These are phyloP conservation scores for Trypoxylon attenuatum DNA, from an alignment of 2,888 invertebrate genomes.

Conservation along the genomic window DNA sequence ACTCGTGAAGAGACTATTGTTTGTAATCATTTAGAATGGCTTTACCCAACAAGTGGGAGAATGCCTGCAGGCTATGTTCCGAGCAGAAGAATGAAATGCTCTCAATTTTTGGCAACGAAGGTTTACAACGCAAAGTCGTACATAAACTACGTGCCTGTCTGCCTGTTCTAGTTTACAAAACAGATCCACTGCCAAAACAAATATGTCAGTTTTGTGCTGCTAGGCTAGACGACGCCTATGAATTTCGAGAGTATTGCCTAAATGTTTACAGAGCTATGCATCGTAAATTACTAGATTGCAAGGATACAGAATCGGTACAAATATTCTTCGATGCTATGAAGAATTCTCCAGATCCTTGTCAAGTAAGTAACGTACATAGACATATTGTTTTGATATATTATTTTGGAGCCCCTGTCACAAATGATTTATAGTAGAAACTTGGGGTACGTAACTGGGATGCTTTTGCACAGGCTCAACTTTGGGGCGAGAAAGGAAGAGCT, in stretches of 20 bases:
- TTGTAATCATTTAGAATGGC: constrained; percentile 48
- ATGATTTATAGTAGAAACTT: no score
- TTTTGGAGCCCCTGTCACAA: no score
- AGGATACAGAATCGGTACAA: constrained; percentile 57
- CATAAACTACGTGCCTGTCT: constrained; percentile 65
- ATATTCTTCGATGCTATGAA: constrained; percentile 66
- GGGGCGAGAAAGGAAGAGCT: constrained; percentile 64
- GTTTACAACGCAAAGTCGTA: constrained; percentile 60
- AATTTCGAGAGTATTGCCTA: constrained; percentile 65
- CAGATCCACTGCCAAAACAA: constrained; percentile 68
- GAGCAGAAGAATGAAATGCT: constrained; percentile 66
- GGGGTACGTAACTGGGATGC: no score
- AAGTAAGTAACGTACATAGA: constrained; percentile 59
- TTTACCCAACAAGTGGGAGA: constrained; percentile 54
- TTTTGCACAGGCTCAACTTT: constrained; percentile 63
- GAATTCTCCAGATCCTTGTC: constrained; percentile 67
- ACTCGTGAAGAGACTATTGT: constrained; percentile 7
- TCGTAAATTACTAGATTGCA: constrained; percentile 50
- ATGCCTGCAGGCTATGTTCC: constrained; percentile 63
- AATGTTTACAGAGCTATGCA: constrained; percentile 65
- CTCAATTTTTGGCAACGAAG: constrained; percentile 65
- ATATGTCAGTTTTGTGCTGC: constrained; percentile 70
- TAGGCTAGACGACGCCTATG: constrained; percentile 64
- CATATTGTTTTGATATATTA: no score
- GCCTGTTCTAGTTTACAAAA: constrained; percentile 67